Base-by-base conservation (phyloP, 1,140 invertebrate species). In the Lithobius niger region DNA sequence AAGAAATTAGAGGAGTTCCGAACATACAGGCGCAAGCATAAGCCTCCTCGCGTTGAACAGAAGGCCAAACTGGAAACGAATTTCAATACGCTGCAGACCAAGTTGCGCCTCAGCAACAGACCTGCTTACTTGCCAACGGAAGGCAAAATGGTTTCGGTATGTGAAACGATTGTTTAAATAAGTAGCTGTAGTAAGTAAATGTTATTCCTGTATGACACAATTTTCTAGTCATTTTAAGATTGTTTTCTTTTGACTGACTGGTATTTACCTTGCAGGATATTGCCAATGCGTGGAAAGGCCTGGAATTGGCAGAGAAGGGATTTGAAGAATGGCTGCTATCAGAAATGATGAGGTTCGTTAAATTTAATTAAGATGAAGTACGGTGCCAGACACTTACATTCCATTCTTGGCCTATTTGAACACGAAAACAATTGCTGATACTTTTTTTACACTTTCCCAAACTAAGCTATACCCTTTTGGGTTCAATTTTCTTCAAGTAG, bases 261-360 rank as follows among this genome's bases (percentile, higher is more conserved):
- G 6, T 36, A 6, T 36, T 6, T 36, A n/a, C n/a, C n/a, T 36
- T 6, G 6, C 61, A 83, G 79, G 95, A 99, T 70, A 98, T 99
- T 73, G 85, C 91, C 54, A 88, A 88, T 74, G 88, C 95, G n/a
- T 99, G 96, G 96, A 97, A 97, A 76, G 80, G 93, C 48, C 74
- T 99, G 60, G 94, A 99, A 76, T 79, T 82, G 40, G 89, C 91
- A 27, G 96, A 99, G 74, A 97, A 97, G 70, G 87, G 93, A 0
- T 99, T 98, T 74, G 95, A 99, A 73, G 95, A 99, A 71, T 99
- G 96, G 95, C 81, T 99, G 1, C 75, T 99, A 25, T 90, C 89
- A 45, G 96, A 99, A 77, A 92, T 98, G 82, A 96, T 96, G 88
- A 85, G 94, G 71, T 76, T n/a, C n/a, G n/a, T n/a, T n/a, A n/a